These are phyloP conservation scores for Charaxes varanes DNA, from an alignment of 1,140 invertebrate species.

Conservation along the genomic window DNA sequence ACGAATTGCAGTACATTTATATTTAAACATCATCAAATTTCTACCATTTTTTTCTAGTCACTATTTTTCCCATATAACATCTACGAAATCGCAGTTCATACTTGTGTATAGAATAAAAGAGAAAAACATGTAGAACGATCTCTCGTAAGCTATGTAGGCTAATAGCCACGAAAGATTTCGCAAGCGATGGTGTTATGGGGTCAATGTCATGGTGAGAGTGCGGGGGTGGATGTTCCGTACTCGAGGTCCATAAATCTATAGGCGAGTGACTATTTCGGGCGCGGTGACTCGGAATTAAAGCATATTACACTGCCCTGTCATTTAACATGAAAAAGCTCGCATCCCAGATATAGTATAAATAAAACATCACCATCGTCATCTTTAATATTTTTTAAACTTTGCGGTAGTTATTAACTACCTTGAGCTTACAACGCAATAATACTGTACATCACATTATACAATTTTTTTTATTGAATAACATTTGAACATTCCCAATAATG, in stretches of 20 bases:
- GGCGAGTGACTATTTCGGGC: conserved; percentile 28
- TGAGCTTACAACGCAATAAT: no score
- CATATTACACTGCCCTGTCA: conserved; percentile 59
- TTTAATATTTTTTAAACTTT: no score
- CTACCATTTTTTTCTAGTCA: no score
- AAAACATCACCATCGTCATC: no score
- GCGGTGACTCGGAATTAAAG: conserved; percentile 40
- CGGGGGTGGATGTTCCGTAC: conserved; percentile 22
- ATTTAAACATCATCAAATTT: no score
- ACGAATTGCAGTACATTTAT: no score
- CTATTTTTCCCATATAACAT: no score
- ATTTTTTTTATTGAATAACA: no score
- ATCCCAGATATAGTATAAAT: conserved; percentile 69
- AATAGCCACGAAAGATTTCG: conserved; percentile 8
- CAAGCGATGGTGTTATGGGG: conserved; percentile 27
- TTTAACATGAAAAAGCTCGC: conserved; percentile 68
- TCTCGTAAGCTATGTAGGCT: conserved; percentile 8
- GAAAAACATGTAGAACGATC: neutral
- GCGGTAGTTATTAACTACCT: no score
- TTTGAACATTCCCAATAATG: no score
- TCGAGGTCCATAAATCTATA: conserved; percentile 18
- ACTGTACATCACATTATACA: no score
- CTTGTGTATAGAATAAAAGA: no score
- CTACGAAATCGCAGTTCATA: neutral
- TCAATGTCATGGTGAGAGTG: conserved; percentile 46